Base-by-base conservation (phyloP, 2,888 invertebrate genomes). In the Nomada fabriciana region DNA sequence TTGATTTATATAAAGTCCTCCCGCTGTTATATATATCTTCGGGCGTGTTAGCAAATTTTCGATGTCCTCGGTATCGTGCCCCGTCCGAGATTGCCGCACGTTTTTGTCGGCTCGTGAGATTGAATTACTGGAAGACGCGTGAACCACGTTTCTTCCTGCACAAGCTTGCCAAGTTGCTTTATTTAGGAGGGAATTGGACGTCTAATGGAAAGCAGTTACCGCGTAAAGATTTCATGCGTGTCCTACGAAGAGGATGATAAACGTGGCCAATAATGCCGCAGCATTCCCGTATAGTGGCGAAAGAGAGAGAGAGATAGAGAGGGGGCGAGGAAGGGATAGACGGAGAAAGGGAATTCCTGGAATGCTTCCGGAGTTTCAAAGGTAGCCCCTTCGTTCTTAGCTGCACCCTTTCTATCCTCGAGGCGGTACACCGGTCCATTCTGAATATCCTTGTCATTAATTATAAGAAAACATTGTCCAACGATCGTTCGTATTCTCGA, bases 391-490 rank as follows among this genome's bases (percentile, higher is more conserved):
- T 81, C 71, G 91, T 91, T 92, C 92, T 91, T 91, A 91, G 90
- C 79, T 90, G 79, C 80, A 90, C 89, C 91, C 91, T 92, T 92
- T 91, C 89, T 82, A 86, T 88, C 86, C 91, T 90, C 88, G 83
- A 84, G 90, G 90, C 91, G 89, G 85, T 90, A 89, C 88, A 90
- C 88, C 74, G 89, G 91, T 91, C 90, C 91, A 92, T 93, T 93
- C 91, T 89, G 82, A 86, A 86, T 81, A 89, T 88, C 87, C 83
- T 88, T 84, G 89, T 92, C 92, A 92, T 93, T 93, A 93, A 93
- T 93, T 93, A 93, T 91, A 92, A 92, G 91, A 92, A 92, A 92
- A 93, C 92, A 92, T 91, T 91, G 90, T 90, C 90, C 88, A 65
- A 83, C 82, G 86, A 84, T 79, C 85, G 80, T 83, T 79, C 79